Evolutionary conservation across 1,140 invertebrate species (phyloP), one percentile per base, ranked within the genome.

Genomic region (Brachionus manjavacas): DNA sequence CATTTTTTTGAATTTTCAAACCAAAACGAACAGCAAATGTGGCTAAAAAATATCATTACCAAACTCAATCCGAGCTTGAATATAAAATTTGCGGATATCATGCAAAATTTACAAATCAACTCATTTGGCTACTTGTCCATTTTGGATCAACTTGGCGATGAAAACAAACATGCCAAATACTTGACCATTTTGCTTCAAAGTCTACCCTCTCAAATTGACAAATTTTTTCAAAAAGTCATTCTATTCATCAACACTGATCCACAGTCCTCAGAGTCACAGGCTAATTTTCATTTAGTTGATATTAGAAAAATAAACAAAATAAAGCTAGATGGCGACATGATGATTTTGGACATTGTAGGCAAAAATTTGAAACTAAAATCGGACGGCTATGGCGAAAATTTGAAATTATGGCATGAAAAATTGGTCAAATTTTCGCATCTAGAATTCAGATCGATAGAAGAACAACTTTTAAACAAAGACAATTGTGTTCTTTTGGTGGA

Each of bases 401-500:
- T 81, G 28, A 81, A 64, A 60, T 16, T 41, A 39, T 81, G 79
- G 79, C 35, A 41, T 25, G 64, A 60, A 16, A 60, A 35, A 35
- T 41, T 81, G 9, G 9, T n/a, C 28, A 81, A 12, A 25, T 81
- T 81, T 46, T 20, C 12, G n/a, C 35, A 64, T 9, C 11, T 81
- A 25, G 64, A 68, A 41, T 39, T 43, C n/a, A 23, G 39, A 0
- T 41, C 52, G 1, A 39, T 81, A 3, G 52, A 81, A 60, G 79
- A 81, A 23, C 79, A 81, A 16, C 52, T 28, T 43, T 31, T 81
- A 46, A 41, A 41, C 14, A 81, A 64, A 68, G 79, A 81, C n/a
- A 68, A 81, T 25, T 60, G 35, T 60, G 35, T 46, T 14, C 16
- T 81, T 12, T 68, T 64, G 16, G 41, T 81, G 7, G 79, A 81